Evolutionary conservation across 1,140 invertebrate species (phyloP), one percentile per base, ranked within the genome.

Genomic region (Gonatopus flavifemur): DNA sequence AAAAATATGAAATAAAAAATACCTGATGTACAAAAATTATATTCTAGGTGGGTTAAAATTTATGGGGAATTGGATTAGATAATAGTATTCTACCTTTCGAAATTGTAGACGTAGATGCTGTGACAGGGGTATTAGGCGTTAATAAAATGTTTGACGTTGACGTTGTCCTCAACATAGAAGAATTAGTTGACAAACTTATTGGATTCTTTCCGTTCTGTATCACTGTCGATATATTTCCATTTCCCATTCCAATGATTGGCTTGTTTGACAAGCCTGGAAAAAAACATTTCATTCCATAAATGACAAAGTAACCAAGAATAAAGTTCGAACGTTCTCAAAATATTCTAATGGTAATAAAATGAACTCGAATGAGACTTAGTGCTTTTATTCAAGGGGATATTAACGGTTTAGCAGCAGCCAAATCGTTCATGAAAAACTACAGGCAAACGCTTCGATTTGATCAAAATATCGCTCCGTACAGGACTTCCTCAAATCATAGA

Each of bases 51-150:
- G 56, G 8, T 32, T n/a, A n/a, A 51, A 52, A 50, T 49, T 49
- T 61, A 45, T 33, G 62, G 33, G 44, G 16, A 59, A 62, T 28
- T 36, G 56, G 60, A 53, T 59, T 69, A 68, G 62, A 67, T 59
- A 71, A 66, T 64, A 53, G 47, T 59, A 57, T 61, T 73, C 62
- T 76, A 76, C 73, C 73, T 76, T 74, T 74, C 64, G 68, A 15
- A 16, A 57, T 46, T 2, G 62, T 52, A 16, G 69, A 46, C 30
- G 56, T 42, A 15, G 55, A 45, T 10, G 64, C 31, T 39, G 59
- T 32, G 44, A 57, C 31, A 15, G 44, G 50, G 56, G 46, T 55
- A 4, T 45, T 60, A 5, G 69, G 55, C 1, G 69, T 64, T 40
- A 69, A 48, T 46, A 75, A 32, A 37, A 70, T 57, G 46, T 60